Evolutionary conservation across 2,113 vertebrate species (phyloP).

Genomic region (Triplophysa siluroides): DNA sequence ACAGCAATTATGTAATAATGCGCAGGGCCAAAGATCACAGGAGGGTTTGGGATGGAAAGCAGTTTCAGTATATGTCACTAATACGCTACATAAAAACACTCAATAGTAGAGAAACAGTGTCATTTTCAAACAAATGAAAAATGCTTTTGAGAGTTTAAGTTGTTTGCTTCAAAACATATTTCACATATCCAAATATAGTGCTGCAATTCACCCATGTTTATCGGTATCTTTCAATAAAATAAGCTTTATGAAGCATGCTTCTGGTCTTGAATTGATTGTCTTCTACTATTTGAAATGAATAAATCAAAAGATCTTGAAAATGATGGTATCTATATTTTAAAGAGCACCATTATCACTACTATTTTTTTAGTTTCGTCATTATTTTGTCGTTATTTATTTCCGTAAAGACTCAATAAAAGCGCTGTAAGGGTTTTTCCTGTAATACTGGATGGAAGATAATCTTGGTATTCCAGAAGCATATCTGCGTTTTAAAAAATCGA

Average conservation of each 20-base stretch:
- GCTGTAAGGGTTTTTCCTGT: no score
- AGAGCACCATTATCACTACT: no score
- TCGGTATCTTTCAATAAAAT: slow-evolving; percentile 70
- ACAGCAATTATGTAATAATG: slow-evolving; percentile 59
- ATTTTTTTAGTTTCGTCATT: no score
- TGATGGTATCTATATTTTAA: background rate
- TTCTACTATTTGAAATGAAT: background rate
- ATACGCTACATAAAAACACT: slow-evolving; percentile 14
- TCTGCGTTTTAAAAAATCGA: no score
- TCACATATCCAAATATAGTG: slow-evolving; percentile 6
- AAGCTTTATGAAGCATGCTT: slow-evolving; percentile 60
- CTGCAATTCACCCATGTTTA: slow-evolving; percentile 46
- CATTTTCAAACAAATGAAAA: slow-evolving; percentile 13
- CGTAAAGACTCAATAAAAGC: background rate
- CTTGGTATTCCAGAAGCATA: background rate
- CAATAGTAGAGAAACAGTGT: background rate
- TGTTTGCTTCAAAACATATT: slow-evolving; percentile 1
- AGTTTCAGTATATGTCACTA: slow-evolving; percentile 16
- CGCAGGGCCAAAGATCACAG: slow-evolving; percentile 67
- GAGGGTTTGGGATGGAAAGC: slow-evolving; percentile 42
- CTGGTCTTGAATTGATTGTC: background rate
- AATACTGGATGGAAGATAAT: background rate
- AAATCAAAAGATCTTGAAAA: background rate
- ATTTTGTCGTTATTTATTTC: no score
- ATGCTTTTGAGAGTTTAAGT: slow-evolving; percentile 9